Conservation (phyloP, 2,113 vertebrate genomes). For the Chaetodon trifascialis region DNA sequence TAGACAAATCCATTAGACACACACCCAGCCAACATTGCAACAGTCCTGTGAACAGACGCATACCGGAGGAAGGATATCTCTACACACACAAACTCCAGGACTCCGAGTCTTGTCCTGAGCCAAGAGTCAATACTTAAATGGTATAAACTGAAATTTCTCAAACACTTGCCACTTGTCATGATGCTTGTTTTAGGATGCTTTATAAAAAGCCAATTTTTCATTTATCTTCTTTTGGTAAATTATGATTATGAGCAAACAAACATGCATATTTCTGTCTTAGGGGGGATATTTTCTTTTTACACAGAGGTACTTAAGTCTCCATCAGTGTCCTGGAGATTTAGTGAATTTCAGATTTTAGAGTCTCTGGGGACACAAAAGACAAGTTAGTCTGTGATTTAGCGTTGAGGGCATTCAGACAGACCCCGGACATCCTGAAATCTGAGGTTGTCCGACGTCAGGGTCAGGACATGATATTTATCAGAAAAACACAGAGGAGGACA, state of each 20-base stretch:
- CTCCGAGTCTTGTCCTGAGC: background rate
- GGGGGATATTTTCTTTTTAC: slow-evolving; percentile 32
- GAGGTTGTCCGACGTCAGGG: slow-evolving; percentile 8
- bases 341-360: slow-evolving; percentile 35
- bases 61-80: slow-evolving; percentile 1
- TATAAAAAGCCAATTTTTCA: background rate
- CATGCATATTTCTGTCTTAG: background rate
- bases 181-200: background rate
- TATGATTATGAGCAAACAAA: slow-evolving; percentile 7
- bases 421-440: slow-evolving; percentile 41
- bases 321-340: slow-evolving; percentile 54
- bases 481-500: background rate
- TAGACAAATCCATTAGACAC: slow-evolving; percentile 67
- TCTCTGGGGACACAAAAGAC: slow-evolving; percentile 34
- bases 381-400: slow-evolving; percentile 51
- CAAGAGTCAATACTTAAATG: slow-evolving; percentile 9
- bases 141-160: background rate
- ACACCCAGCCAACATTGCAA: slow-evolving; percentile 29
- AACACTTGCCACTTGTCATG: slow-evolving; percentile 1
- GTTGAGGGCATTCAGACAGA: slow-evolving; percentile 32
- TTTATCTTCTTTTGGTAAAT: slow-evolving; percentile 12
- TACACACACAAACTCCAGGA: slow-evolving; percentile 13
- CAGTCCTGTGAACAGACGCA: slow-evolving; percentile 24
- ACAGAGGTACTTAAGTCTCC: slow-evolving; percentile 33
- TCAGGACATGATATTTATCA: slow-evolving; percentile 45